Base-by-base conservation (phyloP, 2,113 vertebrate species). In the Oncorhynchus clarkii region DNA sequence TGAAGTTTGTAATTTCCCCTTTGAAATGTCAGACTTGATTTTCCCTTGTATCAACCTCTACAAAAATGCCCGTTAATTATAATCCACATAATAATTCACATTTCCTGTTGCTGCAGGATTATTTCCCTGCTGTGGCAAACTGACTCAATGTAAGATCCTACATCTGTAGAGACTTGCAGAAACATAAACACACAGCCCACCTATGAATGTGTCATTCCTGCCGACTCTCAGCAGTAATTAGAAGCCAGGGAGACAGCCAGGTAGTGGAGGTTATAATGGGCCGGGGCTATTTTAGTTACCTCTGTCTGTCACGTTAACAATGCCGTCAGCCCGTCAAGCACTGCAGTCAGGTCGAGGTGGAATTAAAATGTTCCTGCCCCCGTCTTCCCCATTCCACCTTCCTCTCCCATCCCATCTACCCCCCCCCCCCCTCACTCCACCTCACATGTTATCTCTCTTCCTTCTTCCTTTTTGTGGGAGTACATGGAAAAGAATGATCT, bases 151-250 rank as follows among this genome's bases (percentile, higher is more conserved):
- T 45, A 45, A 45, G 39, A 45, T 45, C 39, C 39, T 45, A 45
- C 9, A 45, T 45, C 39, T 45, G 39, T 45, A 45, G 2, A 45
- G 39, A 45, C 39, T 2, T 2, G 2, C 39, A 11, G 39, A 45
- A 45, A 45, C 39, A 45, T 2, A 45, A 45, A 45, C 39, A 45
- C 39, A 45, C 68, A 70, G n/a, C n/a, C 45, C 68, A 48, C 34
- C 39, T 48, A 12, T 48, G 20, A 20, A 1, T 22, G 31, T 26
- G 6, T 22, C 27, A 49, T 49, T 74, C 34, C 65, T 65, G 39
- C 45, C 14, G 20, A 49, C 64, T 66, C 22, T 39, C 45, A 54
- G 60, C 73, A 74, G 64, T 74, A 74, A 74, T 74, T 74, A 74
- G 64, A 51, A 65, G 18, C 29, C 39, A 71, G 39, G 9, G 39